Base-by-base conservation (phyloP, 1,140 invertebrate genomes). In the Lordiphosa stackelbergi region DNA sequence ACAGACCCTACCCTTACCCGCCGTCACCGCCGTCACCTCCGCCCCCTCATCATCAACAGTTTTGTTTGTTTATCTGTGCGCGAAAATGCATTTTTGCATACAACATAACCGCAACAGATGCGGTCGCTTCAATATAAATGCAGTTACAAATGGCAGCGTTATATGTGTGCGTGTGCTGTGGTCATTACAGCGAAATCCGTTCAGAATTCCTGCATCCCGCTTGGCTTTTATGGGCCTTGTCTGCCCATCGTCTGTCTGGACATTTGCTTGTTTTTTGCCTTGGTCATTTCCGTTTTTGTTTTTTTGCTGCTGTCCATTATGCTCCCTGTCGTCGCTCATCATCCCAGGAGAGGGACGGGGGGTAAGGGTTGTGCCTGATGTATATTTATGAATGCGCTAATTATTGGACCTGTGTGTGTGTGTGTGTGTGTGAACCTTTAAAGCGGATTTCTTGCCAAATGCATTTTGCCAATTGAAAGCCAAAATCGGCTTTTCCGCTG, bases 101-200 rank as follows among this genome's bases (percentile, higher is more conserved):
- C 77, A 83, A 81, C 77, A 81, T 73, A 83, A 81, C 77, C 77
- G 77, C 77, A 81, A 83, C 77, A 81, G 77, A 81, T 81, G 77
- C 77, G 77, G 77, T 81, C 72, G 77, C 77, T 83, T 81, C 78
- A 81, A 81, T 81, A 81, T 81, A 83, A 81, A 83, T 81, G 77
- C 77, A 81, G 77, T 81, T 81, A 77, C 77, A 72, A 77, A 83
- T 83, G 77, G 64, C 59, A 57, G 35, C 54, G 48, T 48, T 43
- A 51, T 66, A 11, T 45, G 35, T 12, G 8, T 16, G 16, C 16
- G n/a, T 81, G 62, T 68, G 63, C 64, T 66, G 75, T 35, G 75
- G 75, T 81, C 77, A 81, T 81, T 81, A 81, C 68, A 75, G 54
- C 68, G 75, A 83, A 81, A 69, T 75, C 73, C 68, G 63, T 75